Evolutionary conservation across 2,797 vertebrate genomes (phyloP).

Genomic region (Typhlichthys eigenmanni): DNA sequence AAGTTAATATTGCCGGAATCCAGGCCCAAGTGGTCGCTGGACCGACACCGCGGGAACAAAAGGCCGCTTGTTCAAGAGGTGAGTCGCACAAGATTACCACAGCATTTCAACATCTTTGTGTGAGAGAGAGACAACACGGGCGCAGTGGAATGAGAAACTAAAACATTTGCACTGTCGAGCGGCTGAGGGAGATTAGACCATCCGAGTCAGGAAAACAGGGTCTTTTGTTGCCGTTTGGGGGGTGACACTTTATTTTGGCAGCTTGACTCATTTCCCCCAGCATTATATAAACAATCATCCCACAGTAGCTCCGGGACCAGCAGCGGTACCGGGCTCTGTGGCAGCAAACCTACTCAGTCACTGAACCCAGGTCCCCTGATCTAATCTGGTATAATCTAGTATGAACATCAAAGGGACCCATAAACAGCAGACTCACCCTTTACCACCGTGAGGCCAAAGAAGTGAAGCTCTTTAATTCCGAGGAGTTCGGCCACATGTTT

Average conservation of each 20-base stretch:
- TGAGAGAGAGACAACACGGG: conserved; percentile 32
- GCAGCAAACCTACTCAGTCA: too few relatives aligned
- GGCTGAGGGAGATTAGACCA: conserved; percentile 51
- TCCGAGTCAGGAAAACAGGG: conserved; percentile 25
- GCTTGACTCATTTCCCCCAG: conserved; percentile 6
- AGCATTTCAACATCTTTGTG: conserved; percentile 54
- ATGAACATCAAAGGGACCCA: not conserved
- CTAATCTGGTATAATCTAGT: not conserved
- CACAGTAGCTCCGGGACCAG: not conserved
- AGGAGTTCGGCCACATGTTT: conserved; percentile 78
- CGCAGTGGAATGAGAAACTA: conserved; percentile 5
- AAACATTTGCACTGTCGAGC: conserved; percentile 36
- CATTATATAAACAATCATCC: conserved; percentile 19
- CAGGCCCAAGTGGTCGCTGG: conserved; percentile 72
- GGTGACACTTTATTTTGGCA: conserved; percentile 3
- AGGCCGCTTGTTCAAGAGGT: conserved; percentile 72
- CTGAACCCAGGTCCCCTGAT: not conserved
- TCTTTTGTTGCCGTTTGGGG: conserved; percentile 11
- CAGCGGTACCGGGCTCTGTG: not conserved
- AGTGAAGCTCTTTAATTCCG: conserved; percentile 85
- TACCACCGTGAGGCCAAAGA: conserved; percentile 90
- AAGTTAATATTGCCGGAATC: conserved; percentile 89
- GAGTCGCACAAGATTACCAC: conserved; percentile 69
- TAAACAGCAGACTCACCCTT: conserved; percentile 77
- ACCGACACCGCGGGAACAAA: conserved; percentile 83